These are phyloP conservation scores for Morinoia aosen DNA, from an alignment of 2,888 invertebrate genomes.

Conservation along the genomic window DNA sequence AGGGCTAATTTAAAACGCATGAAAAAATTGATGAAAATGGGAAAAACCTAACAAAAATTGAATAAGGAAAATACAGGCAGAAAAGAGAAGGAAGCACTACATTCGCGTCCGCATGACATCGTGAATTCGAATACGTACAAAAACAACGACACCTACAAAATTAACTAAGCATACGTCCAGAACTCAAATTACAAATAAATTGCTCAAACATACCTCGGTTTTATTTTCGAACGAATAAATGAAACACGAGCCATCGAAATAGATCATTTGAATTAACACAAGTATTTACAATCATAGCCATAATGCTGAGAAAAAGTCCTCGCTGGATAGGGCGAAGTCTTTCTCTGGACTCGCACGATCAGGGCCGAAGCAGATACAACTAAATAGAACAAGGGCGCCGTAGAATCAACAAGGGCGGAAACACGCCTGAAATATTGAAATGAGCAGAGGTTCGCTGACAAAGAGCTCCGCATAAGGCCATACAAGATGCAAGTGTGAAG, in stretches of 20 bases:
- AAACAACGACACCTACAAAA: not conserved
- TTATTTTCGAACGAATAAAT: not conserved
- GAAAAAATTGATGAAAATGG: too few relatives aligned
- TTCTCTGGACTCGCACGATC: not conserved
- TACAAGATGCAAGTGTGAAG: conserved; percentile 4
- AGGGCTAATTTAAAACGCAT: too few relatives aligned
- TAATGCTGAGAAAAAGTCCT: not conserved
- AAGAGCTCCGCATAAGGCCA: not conserved
- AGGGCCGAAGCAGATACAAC: not conserved
- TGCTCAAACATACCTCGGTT: not conserved
- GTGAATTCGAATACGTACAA: not conserved
- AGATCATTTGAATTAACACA: not conserved
- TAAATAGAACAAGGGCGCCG: not conserved
- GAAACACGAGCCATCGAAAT: not conserved
- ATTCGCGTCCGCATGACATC: not conserved
- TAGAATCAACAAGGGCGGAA: conserved; percentile 17
- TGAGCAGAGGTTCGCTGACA: not conserved
- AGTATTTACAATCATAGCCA: not conserved
- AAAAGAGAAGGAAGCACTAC: not conserved
- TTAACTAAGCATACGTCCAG: not conserved
- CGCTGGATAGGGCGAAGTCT: not conserved
- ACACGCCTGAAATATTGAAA: conserved; percentile 10
- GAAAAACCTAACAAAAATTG: not conserved
- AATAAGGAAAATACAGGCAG: not conserved
- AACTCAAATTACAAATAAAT: not conserved